Conservation (phyloP, 1,140 invertebrate species). For the Drosophila pseudoananassae region DNA sequence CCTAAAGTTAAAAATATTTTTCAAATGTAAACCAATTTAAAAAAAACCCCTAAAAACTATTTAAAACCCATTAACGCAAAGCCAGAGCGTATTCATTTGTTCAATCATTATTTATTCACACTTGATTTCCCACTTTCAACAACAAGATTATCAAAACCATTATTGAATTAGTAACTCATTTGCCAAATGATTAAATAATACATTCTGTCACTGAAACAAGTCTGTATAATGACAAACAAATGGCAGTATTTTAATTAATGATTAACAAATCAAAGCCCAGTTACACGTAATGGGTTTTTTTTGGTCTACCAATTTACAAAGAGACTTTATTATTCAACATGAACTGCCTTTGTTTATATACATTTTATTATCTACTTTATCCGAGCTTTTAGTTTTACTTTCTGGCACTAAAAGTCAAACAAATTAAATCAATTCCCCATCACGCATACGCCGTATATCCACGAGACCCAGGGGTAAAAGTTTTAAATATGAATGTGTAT, state of each 20-base stretch:
- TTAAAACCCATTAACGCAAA: background rate
- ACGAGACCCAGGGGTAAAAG: too few relatives aligned
- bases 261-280: background rate
- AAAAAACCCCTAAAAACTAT: background rate
- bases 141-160: conserved; percentile 17
- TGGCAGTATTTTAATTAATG: background rate
- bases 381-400: conserved; percentile 13
- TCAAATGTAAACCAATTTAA: background rate
- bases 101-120: background rate
- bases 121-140: background rate
- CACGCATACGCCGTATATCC: conserved; percentile 31
- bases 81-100: background rate
- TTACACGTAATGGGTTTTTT: background rate
- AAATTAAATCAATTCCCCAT: conserved; percentile 55
- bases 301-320: background rate
- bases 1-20: conserved; percentile 7
- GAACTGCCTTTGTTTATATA: background rate
- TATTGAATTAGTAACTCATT: conserved; percentile 38
- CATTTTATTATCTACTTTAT: background rate
- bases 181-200: conserved; percentile 10
- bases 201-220: conserved; percentile 9
- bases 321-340: background rate
- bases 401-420: conserved; percentile 24
- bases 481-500: conserved; percentile 17
- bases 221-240: background rate